Evolutionary conservation across 2,888 invertebrate species (phyloP).

Genomic region (Papilio elwesi): DNA sequence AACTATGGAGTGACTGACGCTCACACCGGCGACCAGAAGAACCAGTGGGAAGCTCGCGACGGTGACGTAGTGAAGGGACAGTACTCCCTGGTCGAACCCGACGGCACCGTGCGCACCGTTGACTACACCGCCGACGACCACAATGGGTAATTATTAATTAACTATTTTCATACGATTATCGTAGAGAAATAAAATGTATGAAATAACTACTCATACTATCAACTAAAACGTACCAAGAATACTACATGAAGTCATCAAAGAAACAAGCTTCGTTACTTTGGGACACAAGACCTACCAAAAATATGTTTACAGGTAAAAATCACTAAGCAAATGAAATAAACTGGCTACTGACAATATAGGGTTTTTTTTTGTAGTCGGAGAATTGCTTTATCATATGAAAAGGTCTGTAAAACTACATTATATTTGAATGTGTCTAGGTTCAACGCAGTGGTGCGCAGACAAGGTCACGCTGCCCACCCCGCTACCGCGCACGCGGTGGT

Average conservation of each 20-base stretch:
- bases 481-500: conserved; percentile 60
- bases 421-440: conserved; percentile 68
- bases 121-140: conserved; percentile 86
- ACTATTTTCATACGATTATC: background rate
- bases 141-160: conserved; percentile 73
- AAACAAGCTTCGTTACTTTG: background rate
- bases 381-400: too few species aligned
- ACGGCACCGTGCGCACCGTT: conserved; percentile 84
- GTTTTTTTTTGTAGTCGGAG: too few species aligned
- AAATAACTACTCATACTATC: background rate
- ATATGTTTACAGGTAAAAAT: background rate
- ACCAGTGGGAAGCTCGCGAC: conserved; percentile 84
- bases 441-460: conserved; percentile 84
- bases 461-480: conserved; percentile 83
- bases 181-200: background rate
- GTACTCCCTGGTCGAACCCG: conserved; percentile 86
- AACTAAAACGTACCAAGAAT: background rate
- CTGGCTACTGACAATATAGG: too few species aligned
- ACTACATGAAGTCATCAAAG: too few species aligned
- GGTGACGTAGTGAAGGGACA: conserved; percentile 87
- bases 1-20: conserved; percentile 86
- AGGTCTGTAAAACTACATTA: too few species aligned
- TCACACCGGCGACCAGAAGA: conserved; percentile 86
- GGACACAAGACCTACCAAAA: too few species aligned
- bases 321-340: too few species aligned